These are phyloP conservation scores for Pimephales promelas DNA, from an alignment of 2,113 vertebrate species.

Conservation along the genomic window DNA sequence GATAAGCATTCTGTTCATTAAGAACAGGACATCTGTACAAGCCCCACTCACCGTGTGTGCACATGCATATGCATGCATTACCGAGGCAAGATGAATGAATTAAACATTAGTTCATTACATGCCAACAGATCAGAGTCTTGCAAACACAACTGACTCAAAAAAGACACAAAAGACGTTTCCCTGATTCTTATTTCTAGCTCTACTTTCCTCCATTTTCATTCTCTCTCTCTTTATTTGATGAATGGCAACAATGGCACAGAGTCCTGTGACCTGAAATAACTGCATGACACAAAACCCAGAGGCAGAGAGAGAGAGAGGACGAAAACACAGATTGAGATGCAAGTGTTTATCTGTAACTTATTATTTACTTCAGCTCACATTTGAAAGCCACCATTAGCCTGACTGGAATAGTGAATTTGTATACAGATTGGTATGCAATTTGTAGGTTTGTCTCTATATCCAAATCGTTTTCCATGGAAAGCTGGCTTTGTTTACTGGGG, in stretches of 20 bases:
- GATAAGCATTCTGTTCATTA: background rate
- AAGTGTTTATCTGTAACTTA: conserved; percentile 26
- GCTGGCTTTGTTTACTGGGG: conserved; percentile 7
- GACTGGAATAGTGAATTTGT: conserved; percentile 17
- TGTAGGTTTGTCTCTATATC: background rate
- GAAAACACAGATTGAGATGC: conserved; percentile 7
- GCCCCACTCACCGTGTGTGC: background rate
- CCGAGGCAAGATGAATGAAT: background rate
- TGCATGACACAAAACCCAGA: conserved; percentile 27
- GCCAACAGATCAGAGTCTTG: background rate
- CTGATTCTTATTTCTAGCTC: background rate
- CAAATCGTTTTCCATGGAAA: background rate
- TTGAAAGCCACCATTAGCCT: background rate
- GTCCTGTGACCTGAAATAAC: conserved; percentile 31
- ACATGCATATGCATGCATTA: conserved; percentile 1
- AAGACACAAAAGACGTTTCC: background rate
- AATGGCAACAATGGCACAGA: conserved; percentile 28
- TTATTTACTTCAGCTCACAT: conserved; percentile 37
- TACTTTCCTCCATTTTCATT: background rate
- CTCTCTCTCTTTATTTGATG: conserved; percentile 38
- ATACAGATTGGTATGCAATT: background rate
- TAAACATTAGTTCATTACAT: conserved; percentile 17
- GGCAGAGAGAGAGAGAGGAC: conserved; percentile 29
- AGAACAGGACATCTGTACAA: background rate
- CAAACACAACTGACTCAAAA: background rate